Evolutionary conservation across 1,140 invertebrate genomes (phyloP).

Genomic region (Maniola jurtina): DNA sequence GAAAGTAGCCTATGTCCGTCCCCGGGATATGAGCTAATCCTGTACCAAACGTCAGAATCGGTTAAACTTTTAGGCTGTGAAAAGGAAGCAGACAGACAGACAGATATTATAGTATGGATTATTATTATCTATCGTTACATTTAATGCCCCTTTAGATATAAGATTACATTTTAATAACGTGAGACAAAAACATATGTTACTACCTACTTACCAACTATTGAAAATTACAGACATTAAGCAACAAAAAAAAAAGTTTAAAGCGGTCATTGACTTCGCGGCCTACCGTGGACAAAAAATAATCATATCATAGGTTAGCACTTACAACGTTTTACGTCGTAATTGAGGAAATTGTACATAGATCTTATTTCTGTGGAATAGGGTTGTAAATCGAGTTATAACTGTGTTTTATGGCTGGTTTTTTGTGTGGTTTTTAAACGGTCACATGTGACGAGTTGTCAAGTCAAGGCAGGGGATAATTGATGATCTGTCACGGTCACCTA

Average conservation of each 20-base stretch:
- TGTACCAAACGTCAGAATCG: too few relatives aligned
- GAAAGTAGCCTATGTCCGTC: too few relatives aligned
- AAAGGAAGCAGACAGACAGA: too few relatives aligned
- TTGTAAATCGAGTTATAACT: not conserved
- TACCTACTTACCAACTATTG: constrained; percentile 15
- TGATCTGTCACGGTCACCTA: constrained; percentile 37
- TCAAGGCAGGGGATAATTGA: constrained; percentile 53
- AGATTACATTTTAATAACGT: constrained; percentile 30
- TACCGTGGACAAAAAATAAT: constrained; percentile 37
- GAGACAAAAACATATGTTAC: constrained; percentile 28
- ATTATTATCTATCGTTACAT: constrained; percentile 11
- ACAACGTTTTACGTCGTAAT: not conserved
- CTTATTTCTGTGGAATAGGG: constrained; percentile 1
- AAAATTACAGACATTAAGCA: constrained; percentile 29
- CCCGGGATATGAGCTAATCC: too few relatives aligned
- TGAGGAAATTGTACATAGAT: not conserved
- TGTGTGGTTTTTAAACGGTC: constrained; percentile 3
- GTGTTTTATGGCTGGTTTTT: not conserved
- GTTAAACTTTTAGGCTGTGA: too few relatives aligned
- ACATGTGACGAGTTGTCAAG: constrained; percentile 40
- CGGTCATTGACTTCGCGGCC: constrained; percentile 29
- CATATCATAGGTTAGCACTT: constrained; percentile 22
- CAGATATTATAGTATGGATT: too few relatives aligned
- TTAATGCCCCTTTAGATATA: constrained; percentile 20
- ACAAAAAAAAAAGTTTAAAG: constrained; percentile 25